Base-by-base conservation (phyloP, 2,888 invertebrate species). In the Trachelus stipa region DNA sequence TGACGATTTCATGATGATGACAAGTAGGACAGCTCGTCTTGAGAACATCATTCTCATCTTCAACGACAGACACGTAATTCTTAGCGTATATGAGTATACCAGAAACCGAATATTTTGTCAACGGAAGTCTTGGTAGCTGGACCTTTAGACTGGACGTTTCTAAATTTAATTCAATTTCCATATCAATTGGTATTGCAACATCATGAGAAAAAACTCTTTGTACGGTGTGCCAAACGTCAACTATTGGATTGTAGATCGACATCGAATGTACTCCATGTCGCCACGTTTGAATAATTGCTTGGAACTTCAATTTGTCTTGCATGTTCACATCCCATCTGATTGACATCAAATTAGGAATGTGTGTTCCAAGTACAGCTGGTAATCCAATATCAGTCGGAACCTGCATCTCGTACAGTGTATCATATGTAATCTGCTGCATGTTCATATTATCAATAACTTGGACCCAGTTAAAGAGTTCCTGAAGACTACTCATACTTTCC, bases 191-290 rank as follows among this genome's bases (percentile, higher is more conserved):
- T n/a, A 90, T 15, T 68, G 82, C 83, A 1, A 81, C 68, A 76
- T 92, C 91, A 12, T 85, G 81, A 0, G 88, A 80, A 6, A 87
- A 84, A 4, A 87, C 83, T 76, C 89, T 88, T 37, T 86, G 84
- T 76, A 92, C 83, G 12, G 92, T 91, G 81, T 93, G 92, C 91
- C 91, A 91, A 35, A 89, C 82, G 81, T 92, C 91, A 6, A 85
- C 85, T 74, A 93, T 84, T 0, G 93, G 92, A 87, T 93, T 92
- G 85, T 92, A 92, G 74, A 92, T 85, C n/a, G 87, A 85, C 81
- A 92, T 87, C 34, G 87, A 88, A 75, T 89, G 86, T 35, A 87
- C 86, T 0, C 87, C 87, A 76, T 91, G 90, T n/a, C 82, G 85
- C 90, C 90, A 91, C 11, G 85, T 76, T 35, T 84, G 85, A n/a